phyloP scores from a whole-genome alignment of 2,797 vertebrate genomes.

The Synaphobranchus kaupii region DNA sequence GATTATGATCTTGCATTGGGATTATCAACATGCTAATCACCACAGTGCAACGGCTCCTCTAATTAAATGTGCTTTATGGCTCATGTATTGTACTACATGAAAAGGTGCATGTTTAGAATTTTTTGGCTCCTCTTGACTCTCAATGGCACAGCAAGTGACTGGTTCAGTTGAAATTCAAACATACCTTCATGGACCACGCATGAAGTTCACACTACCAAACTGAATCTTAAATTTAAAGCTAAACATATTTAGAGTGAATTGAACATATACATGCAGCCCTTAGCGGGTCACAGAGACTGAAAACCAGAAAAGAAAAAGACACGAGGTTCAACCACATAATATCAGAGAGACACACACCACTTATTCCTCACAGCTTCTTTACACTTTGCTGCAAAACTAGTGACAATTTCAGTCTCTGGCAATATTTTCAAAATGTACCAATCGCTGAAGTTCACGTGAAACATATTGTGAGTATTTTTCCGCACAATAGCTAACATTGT shows the following conservation, averaged over 20 bases:
- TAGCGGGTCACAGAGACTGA: not conserved
- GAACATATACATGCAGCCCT: not conserved
- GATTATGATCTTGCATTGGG: not conserved
- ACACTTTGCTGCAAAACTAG: not conserved
- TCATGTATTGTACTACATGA: not conserved
- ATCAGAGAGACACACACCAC: not conserved
- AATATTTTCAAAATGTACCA: not conserved
- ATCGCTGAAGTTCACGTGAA: not conserved
- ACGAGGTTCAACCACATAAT: not conserved
- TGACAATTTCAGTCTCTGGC: not conserved
- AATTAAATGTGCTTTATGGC: not conserved
- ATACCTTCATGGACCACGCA: not conserved
- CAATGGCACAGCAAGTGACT: not conserved
- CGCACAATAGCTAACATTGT: too few species aligned
- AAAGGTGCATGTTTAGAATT: not conserved
- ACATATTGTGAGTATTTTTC: too few species aligned
- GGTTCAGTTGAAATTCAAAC: not conserved
- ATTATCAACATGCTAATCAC: constrained; percentile 1
- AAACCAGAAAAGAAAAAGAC: not conserved
- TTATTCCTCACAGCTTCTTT: not conserved
- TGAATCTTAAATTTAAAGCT: not conserved
- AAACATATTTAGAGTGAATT: not conserved
- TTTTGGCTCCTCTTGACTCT: not conserved
- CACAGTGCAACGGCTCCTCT: not conserved
- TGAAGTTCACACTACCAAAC: not conserved